Evolutionary conservation across 2,888 invertebrate genomes (phyloP).

Genomic region (Flabesymbios commensalis): DNA sequence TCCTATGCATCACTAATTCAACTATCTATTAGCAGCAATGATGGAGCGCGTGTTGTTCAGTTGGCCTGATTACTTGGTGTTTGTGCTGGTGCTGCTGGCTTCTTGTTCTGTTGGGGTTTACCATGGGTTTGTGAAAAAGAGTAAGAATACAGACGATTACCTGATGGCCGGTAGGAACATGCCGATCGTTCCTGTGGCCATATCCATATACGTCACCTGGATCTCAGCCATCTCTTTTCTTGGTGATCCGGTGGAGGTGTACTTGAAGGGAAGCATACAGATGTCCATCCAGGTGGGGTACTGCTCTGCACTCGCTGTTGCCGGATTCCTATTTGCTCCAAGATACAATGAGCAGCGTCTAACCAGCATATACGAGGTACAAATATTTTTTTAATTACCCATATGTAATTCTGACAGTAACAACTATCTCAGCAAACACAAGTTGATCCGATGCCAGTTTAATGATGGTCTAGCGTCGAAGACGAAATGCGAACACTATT

Average conservation of each 20-base stretch:
- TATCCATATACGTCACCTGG: slow-evolving; percentile 25
- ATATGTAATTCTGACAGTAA: too few relatives aligned
- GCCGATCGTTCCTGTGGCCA: slow-evolving; percentile 38
- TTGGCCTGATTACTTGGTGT: slow-evolving; percentile 28
- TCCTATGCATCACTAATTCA: too few relatives aligned
- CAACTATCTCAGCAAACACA: too few relatives aligned
- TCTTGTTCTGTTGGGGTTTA: slow-evolving; percentile 41
- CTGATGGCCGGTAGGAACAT: slow-evolving; percentile 53
- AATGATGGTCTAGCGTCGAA: too few relatives aligned
- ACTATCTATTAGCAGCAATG: too few relatives aligned
- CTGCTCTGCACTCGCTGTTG: slow-evolving; percentile 13
- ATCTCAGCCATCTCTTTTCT: slow-evolving; percentile 27
- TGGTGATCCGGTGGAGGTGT: slow-evolving; percentile 27
- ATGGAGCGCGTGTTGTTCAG: too few relatives aligned
- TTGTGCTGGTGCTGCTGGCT: slow-evolving; percentile 10
- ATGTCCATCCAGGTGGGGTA: slow-evolving; percentile 19
- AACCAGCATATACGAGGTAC: slow-evolving; percentile 26
- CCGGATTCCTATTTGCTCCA: slow-evolving; percentile 24
- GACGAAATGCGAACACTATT: too few relatives aligned
- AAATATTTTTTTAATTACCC: too few relatives aligned
- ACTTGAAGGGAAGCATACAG: slow-evolving; percentile 23
- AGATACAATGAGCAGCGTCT: slow-evolving; percentile 13
- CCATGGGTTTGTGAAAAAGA: slow-evolving; percentile 64
- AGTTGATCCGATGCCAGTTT: too few relatives aligned
- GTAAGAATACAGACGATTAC: slow-evolving; percentile 63